Evolutionary conservation across 1,140 invertebrate species (phyloP), one percentile per base, ranked within the genome.

Genomic region (Drosophila orena): DNA sequence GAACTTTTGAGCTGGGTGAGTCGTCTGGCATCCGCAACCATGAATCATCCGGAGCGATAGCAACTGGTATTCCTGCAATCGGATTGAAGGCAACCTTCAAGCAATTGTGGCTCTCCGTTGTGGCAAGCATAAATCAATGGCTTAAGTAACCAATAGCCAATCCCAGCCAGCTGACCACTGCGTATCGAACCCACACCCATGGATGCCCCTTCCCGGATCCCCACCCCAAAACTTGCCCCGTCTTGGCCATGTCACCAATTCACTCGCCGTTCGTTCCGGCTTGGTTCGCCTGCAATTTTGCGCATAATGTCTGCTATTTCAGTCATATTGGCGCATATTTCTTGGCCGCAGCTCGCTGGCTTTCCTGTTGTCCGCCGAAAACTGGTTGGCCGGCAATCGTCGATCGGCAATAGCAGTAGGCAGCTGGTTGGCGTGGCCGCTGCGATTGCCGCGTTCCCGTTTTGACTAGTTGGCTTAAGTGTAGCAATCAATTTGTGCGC

Each of bases 401-500:
- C 73, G 54, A 69, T 40, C 62, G 54, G 46, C 73, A 66, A 60
- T 60, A 37, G 27, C 52, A 60, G 42, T 47, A 30, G 44, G 66
- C 58, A 54, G 70, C 53, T 79, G 66, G 64, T 30, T 71, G 72
- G 72, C 72, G 62, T 81, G 79, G 83, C 65, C 61, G 60, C 46
- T 80, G 81, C 38, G 68, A 37, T 56, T 65, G 66, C 72, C 53
- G 35, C 40, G 79, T 79, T 86, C 79, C 83, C 83, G 79, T 88
- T 86, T 83, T 61, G 69, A 78, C 74, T 83, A 78, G 61, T 52
- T 70, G 66, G 52, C 57, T 70, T 85, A 88, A 86, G 75, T 86
- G 83, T 86, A 66, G 75, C 79, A 86, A 86, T 83, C 83, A 83
- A 77, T 79, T 81, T 65, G 57, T 76, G 55, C 38, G 73, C 59